A percentile compares a stretch with the other conserved stretches of the same genome.
phyloP scores from a whole-genome alignment of 2,797 vertebrate species.

The Pangasius krempfi region DNA sequence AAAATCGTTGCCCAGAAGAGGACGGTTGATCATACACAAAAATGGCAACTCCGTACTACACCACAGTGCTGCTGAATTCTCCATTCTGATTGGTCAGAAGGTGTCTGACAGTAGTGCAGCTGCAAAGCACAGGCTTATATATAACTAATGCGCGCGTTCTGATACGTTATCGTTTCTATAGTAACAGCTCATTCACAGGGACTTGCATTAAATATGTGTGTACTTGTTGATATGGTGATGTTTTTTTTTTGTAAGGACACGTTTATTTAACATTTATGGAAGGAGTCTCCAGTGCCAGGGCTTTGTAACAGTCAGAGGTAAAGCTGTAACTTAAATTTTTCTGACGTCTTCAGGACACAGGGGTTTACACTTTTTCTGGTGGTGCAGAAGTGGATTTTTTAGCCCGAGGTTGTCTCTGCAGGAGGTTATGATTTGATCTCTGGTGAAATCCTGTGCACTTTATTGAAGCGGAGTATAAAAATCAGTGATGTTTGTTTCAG shows the following conservation, averaged over 20 bases:
- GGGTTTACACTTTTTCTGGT: neutral
- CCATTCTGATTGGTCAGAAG: neutral
- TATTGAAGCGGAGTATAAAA: neutral
- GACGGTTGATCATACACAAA: neutral
- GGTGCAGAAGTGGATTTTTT: neutral
- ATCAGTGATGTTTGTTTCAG: constrained; percentile 66
- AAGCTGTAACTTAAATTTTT: neutral
- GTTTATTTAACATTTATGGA: neutral
- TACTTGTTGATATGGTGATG: neutral
- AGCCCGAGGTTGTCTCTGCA: neutral
- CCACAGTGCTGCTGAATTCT: neutral
- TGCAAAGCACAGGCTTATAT: neutral
- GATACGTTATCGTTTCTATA: neutral
- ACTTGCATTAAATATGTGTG: neutral
- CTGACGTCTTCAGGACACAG: neutral
- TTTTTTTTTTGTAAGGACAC: neutral
- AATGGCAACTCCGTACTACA: neutral
- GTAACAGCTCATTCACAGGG: neutral
- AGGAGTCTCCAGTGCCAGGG: neutral
- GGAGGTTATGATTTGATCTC: neutral
- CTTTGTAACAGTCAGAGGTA: neutral
- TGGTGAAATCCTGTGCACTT: neutral
- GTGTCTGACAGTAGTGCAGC: neutral
- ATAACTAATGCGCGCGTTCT: no score
- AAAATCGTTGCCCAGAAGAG: neutral